phyloP scores from a whole-genome alignment of 37 sponge, comb jelly and placozoan genomes.

The Diacarnus erythraeanus region DNA sequence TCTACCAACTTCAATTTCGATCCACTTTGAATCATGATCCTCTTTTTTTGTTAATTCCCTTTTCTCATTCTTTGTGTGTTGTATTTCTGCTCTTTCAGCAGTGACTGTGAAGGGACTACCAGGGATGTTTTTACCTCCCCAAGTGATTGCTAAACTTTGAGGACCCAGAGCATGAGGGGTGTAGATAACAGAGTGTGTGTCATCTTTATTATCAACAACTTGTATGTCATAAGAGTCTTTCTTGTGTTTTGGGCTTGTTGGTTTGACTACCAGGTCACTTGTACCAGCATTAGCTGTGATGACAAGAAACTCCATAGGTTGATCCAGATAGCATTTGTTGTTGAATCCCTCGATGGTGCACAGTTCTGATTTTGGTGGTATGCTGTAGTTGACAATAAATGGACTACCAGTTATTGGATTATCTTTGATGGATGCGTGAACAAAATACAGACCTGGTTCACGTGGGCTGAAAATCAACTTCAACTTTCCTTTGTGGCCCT shows the following conservation, averaged over 20 bases:
- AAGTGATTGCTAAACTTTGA: constrained; percentile 51
- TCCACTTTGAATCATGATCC: not conserved
- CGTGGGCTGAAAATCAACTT: constrained; percentile 37
- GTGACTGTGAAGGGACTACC: constrained; percentile 67
- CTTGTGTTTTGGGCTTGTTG: constrained; percentile 2
- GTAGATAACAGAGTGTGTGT: constrained; percentile 38
- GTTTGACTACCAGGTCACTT: constrained; percentile 19
- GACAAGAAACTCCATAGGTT: constrained; percentile 43
- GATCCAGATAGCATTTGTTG: constrained; percentile 15
- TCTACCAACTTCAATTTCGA: constrained; percentile 19
- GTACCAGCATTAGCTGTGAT: constrained; percentile 28
- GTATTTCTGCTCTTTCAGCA: constrained; percentile 9
- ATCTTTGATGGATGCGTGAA: constrained; percentile 26
- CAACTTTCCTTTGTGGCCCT: constrained; percentile 17
- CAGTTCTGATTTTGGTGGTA: constrained; percentile 23
- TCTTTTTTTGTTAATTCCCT: not conserved
- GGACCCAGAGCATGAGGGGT: constrained; percentile 44
- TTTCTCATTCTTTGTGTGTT: not conserved
- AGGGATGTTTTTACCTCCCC: constrained; percentile 38
- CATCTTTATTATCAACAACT: constrained; percentile 43
- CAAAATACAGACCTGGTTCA: constrained; percentile 37
- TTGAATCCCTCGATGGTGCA: constrained; percentile 20
- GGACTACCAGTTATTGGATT: constrained; percentile 56
- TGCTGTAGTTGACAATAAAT: constrained; percentile 14
- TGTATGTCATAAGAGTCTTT: constrained; percentile 14